phyloP scores from a whole-genome alignment of 2,888 invertebrate genomes.

The Hirtodrosophila alboralis region DNA sequence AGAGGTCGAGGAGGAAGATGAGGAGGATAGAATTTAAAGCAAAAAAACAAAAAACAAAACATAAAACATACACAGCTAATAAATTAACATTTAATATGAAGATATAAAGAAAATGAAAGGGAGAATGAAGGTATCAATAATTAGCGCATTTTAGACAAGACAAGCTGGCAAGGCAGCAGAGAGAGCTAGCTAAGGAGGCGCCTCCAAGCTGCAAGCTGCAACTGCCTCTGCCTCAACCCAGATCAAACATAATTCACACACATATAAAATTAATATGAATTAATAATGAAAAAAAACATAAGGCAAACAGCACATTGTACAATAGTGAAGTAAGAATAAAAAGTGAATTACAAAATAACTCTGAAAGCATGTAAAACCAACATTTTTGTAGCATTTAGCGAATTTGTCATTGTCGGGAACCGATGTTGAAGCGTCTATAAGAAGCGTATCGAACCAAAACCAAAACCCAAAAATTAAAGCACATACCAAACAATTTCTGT shows the following conservation, averaged over 20 bases:
- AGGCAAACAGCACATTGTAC: constrained; percentile 68
- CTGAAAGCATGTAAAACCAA: constrained; percentile 32
- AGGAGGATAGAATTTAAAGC: constrained; percentile 85
- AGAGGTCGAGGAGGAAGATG: constrained; percentile 92
- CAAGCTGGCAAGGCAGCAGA: constrained; percentile 11
- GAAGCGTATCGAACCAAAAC: constrained; percentile 20
- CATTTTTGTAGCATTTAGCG: constrained; percentile 69
- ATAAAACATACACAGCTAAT: constrained; percentile 37
- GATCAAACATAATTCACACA: constrained; percentile 40
- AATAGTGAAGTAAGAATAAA: constrained; percentile 73
- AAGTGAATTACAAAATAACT: constrained; percentile 44
- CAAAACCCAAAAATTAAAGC: constrained; percentile 11
- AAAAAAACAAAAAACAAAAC: too few relatives aligned
- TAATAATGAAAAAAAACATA: constrained; percentile 38
- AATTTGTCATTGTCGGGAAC: constrained; percentile 61
- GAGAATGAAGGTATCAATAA: constrained; percentile 62
- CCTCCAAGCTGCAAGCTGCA: constrained; percentile 16
- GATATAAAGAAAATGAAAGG: too few relatives aligned
- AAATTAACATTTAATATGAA: constrained; percentile 43
- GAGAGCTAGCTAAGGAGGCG: constrained; percentile 5
- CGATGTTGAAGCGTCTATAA: constrained; percentile 43
- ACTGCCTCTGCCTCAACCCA: too few relatives aligned
- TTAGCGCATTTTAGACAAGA: constrained; percentile 67
- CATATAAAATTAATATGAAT: constrained; percentile 58
- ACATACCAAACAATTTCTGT: constrained; percentile 33